A percentile compares a stretch with the other conserved stretches of the same genome.
Evolutionary conservation across 2,797 vertebrate genomes (phyloP).

Genomic region (Bufotes viridis): DNA sequence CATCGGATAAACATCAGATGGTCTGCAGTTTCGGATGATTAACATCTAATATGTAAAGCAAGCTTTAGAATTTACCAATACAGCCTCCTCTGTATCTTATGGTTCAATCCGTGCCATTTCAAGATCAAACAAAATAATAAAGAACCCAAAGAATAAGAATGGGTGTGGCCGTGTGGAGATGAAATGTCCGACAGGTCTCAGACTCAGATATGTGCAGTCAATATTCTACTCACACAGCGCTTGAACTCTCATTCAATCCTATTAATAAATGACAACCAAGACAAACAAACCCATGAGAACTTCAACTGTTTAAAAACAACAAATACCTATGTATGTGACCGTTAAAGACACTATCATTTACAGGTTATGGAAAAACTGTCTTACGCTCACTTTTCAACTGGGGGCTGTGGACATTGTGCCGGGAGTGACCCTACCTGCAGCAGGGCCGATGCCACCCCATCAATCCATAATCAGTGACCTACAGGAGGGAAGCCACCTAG

Average conservation of each 20-base stretch:
- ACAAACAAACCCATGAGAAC: conserved; percentile 52
- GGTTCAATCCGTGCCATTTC: too few relatives aligned
- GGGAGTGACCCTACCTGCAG: too few relatives aligned
- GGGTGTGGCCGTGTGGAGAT: not conserved
- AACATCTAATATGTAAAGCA: too few relatives aligned
- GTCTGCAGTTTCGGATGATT: too few relatives aligned
- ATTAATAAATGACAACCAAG: conserved; percentile 55
- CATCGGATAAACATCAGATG: too few relatives aligned
- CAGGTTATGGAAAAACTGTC: not conserved
- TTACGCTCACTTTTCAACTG: too few relatives aligned
- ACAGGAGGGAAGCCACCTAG: too few relatives aligned
- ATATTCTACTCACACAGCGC: conserved; percentile 26
- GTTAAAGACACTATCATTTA: not conserved
- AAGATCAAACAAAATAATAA: not conserved
- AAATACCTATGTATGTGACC: not conserved
- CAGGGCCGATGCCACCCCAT: too few relatives aligned
- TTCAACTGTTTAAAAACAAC: not conserved
- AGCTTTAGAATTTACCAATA: too few relatives aligned
- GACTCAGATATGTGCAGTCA: not conserved
- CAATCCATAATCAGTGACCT: too few relatives aligned
- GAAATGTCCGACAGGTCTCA: not conserved
- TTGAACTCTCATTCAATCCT: conserved; percentile 52
- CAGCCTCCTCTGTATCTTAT: not conserved
- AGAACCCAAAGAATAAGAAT: not conserved
- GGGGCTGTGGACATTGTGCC: too few relatives aligned